Conservation (phyloP, 2,888 invertebrate species). For the Caenorhabditis angaria region DNA sequence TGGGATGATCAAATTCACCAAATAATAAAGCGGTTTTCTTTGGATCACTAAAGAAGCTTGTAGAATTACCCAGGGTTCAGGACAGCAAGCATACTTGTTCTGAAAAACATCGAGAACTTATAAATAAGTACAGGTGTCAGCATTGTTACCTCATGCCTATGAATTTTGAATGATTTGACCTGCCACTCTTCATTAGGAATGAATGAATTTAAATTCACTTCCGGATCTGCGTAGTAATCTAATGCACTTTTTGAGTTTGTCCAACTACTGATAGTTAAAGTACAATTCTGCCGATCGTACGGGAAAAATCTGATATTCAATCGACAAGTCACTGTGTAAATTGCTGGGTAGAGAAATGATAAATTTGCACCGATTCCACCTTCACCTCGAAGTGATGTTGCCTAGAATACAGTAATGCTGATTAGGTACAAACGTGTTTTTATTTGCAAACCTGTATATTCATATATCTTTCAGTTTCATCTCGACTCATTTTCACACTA, state of each 20-base stretch:
- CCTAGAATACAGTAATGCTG: conserved; percentile 19
- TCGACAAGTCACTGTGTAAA: conserved; percentile 69
- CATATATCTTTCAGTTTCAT: conserved; percentile 71
- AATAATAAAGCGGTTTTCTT: conserved; percentile 69
- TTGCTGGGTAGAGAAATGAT: conserved; percentile 69
- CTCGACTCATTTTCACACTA: conserved; percentile 69
- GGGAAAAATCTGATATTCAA: conserved; percentile 69
- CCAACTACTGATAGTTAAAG: conserved; percentile 70
- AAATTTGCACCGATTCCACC: conserved; percentile 63
- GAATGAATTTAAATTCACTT: conserved; percentile 57
- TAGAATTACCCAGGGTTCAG: conserved; percentile 58
- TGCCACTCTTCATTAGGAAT: conserved; percentile 72
- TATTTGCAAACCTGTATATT: conserved; percentile 58
- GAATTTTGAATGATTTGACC: conserved; percentile 66
- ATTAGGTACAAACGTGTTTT: background rate
- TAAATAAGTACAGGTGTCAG: background rate
- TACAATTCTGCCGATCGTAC: conserved; percentile 71
- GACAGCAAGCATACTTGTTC: conserved; percentile 71
- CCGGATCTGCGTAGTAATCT: conserved; percentile 68
- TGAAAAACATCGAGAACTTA: conserved; percentile 36
- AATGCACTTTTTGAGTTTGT: conserved; percentile 69
- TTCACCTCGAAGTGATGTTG: conserved; percentile 55
- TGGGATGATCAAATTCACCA: conserved; percentile 73
- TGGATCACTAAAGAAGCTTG: conserved; percentile 63
- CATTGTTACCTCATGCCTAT: conserved; percentile 64